Evolutionary conservation across 2,888 invertebrate species (phyloP), one percentile per base, ranked within the genome.

Genomic region (Coremacera marginata): DNA sequence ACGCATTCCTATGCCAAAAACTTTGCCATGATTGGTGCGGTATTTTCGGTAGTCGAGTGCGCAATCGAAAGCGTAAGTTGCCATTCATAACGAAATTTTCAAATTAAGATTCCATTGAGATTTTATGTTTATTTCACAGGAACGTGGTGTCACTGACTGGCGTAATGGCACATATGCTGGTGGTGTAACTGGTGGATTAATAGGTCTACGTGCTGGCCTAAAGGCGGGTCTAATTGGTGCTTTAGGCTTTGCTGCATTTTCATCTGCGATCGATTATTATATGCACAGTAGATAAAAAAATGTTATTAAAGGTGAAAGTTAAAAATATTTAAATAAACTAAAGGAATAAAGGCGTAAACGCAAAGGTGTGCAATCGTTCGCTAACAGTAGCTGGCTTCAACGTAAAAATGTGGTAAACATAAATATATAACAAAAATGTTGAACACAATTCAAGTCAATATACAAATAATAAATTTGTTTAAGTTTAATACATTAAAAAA

Each of bases 201-300:
- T 96, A 86, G 96, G 96, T 16, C 89, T 96, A 77, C 91, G 96
- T 92, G 98, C 98, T 88, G 98, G 98, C 71, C 89, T 98, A 19
- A 97, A 95, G 90, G 98, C 99, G 37, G 98, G 97, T 16, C 82
- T 98, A 52, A 90, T 98, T 83, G 99, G 99, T 51, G 99, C 99
- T 25, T 94, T 96, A 71, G 99, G 99, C 14, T 99, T 99, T 91
- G 99, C 99, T 70, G 96, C 96, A 22, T 99, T 99, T 90, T 98
- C 98, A 31, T 96, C 98, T 70, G 94, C 93, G 0, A 98, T 99
- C 83, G 99, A 99, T 89, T 98, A 98, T 89, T 98, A 98, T 88
- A 95, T 98, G 95, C 94, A 91, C 70, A 84, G 83, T 79, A 87
- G 89, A 89, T 89, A 88, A 84, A 22, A 25, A 31, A 2, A 44